Evolutionary conservation across 1,140 invertebrate genomes (phyloP).

Genomic region (Drusus annulatus): DNA sequence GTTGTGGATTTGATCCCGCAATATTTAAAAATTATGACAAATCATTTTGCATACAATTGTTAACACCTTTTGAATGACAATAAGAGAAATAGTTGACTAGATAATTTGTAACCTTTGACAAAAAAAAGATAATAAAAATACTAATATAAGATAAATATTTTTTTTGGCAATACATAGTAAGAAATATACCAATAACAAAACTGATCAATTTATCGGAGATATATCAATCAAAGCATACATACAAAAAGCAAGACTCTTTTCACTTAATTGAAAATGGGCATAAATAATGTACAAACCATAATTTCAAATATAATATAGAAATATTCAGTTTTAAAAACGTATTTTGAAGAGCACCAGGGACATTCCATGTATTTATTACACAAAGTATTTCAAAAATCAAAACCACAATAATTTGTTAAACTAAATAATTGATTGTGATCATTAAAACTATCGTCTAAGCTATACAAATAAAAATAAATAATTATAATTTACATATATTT

Average conservation of each 20-base stretch:
- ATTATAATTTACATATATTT: background rate
- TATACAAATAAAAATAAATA: background rate
- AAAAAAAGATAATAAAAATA: too few relatives aligned
- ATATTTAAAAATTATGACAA: too few relatives aligned
- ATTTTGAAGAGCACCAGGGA: conserved; percentile 15
- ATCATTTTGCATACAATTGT: too few relatives aligned
- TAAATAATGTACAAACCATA: background rate
- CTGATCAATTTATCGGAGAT: too few relatives aligned
- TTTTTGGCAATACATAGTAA: too few relatives aligned
- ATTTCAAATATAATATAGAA: background rate
- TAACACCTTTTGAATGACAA: too few relatives aligned
- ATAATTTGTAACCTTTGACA: too few relatives aligned
- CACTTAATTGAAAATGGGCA: background rate
- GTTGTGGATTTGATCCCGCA: too few relatives aligned
- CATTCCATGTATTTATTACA: background rate
- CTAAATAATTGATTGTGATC: background rate
- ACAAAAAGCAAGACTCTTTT: background rate
- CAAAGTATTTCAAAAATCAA: background rate
- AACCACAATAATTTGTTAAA: background rate
- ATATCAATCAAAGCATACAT: background rate
- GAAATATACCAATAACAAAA: too few relatives aligned
- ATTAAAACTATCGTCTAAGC: background rate
- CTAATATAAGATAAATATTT: too few relatives aligned
- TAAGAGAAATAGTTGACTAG: too few relatives aligned
- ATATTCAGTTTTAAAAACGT: background rate